phyloP scores from a whole-genome alignment of 2,113 vertebrate genomes.

The Ochotona curzoniae region DNA sequence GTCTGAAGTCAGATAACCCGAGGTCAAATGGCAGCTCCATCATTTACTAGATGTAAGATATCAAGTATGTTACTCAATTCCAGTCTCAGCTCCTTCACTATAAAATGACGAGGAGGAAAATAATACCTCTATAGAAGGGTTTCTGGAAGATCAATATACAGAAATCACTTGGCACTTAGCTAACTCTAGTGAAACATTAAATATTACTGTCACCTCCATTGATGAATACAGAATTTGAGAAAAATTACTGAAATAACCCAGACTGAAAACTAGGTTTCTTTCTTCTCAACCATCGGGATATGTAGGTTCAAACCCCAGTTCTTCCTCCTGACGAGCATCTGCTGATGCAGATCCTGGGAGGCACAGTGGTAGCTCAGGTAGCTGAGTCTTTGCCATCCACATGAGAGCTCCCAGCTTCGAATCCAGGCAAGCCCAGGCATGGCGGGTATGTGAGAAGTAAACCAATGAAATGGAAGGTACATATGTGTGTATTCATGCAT shows the following conservation, averaged over 20 bases:
- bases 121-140: neutral
- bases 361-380: too few relatives aligned
- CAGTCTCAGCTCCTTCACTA: neutral
- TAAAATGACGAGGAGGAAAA: neutral
- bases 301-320: too few relatives aligned
- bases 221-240: constrained; percentile 22
- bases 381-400: too few relatives aligned
- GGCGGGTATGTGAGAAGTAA: too few relatives aligned
- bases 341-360: too few relatives aligned
- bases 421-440: too few relatives aligned
- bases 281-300: neutral
- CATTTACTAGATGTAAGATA: neutral
- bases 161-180: neutral
- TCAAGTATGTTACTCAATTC: neutral
- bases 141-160: neutral
- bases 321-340: too few relatives aligned
- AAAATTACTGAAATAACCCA: constrained; percentile 16
- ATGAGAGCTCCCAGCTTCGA: too few relatives aligned
- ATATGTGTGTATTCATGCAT: too few relatives aligned
- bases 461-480: too few relatives aligned
- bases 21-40: constrained; percentile 11
- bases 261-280: neutral
- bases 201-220: neutral
- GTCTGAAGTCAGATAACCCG: neutral
- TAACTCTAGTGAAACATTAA: neutral